A percentile compares a stretch with the other conserved stretches of the same genome.
These are phyloP conservation scores for Anabacerthia variegaticeps DNA, from an alignment of 2,797 vertebrate genomes.

Conservation along the genomic window DNA sequence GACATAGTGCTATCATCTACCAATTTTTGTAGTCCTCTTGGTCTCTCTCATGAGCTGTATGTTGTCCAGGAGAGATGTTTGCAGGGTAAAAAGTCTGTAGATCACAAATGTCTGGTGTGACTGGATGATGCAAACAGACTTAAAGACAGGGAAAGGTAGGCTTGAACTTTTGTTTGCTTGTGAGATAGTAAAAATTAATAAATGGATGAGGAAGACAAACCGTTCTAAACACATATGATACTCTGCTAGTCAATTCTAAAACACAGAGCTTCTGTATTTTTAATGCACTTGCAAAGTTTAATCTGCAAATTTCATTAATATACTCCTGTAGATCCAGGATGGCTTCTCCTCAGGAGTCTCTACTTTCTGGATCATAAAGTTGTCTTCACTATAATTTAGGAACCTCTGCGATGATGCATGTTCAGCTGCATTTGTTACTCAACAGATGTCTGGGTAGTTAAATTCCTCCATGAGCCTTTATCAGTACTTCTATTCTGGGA, in stretches of 20 bases:
- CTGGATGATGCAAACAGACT: background rate
- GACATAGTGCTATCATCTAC: background rate
- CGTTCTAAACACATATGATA: background rate
- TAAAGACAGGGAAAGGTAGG: background rate
- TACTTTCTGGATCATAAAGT: constrained; percentile 75
- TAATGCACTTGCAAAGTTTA: constrained; percentile 42
- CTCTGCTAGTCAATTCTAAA: background rate
- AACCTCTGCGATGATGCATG: constrained; percentile 76
- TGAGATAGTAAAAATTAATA: background rate
- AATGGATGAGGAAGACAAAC: background rate
- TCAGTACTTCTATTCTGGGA: constrained; percentile 60
- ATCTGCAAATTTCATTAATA: constrained; percentile 66
- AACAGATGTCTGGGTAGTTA: constrained; percentile 78
- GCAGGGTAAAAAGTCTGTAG: background rate
- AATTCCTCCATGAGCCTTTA: constrained; percentile 71
- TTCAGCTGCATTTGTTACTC: constrained; percentile 76
- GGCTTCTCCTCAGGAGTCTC: constrained; percentile 70
- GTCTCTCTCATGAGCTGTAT: background rate
- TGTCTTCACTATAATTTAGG: constrained; percentile 76
- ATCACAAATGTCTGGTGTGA: background rate
- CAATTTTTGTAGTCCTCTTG: background rate
- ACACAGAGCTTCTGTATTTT: background rate
- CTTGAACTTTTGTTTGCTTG: background rate
- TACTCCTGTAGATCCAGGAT: constrained; percentile 56
- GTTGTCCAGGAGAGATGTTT: background rate